Evolutionary conservation across 2,888 invertebrate genomes (phyloP).

Genomic region (Epistrophella euchroma): DNA sequence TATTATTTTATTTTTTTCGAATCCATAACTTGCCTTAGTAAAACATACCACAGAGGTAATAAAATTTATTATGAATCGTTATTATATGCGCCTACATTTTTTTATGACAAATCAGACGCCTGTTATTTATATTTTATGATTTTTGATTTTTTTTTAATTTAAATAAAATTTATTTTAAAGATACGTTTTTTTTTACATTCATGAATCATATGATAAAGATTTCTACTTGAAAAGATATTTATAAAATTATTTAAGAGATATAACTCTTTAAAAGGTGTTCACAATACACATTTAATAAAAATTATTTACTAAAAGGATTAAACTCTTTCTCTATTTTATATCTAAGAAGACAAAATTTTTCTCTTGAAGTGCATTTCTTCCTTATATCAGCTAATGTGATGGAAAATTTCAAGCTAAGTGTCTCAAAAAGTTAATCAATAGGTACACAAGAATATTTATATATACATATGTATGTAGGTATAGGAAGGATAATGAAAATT

Average conservation of each 20-base stretch:
- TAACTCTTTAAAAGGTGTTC: constrained; percentile 10
- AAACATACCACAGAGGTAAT: neutral
- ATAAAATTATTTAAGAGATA: neutral
- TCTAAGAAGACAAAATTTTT: too few relatives aligned
- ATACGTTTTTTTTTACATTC: neutral
- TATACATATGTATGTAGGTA: too few relatives aligned
- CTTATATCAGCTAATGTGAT: constrained; percentile 10
- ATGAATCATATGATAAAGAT: neutral
- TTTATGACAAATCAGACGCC: neutral
- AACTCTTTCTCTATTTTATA: neutral
- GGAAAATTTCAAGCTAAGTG: constrained; percentile 20
- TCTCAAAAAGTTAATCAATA: constrained; percentile 27
- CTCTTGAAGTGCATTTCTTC: neutral
- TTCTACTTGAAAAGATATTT: neutral
- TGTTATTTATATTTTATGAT: neutral
- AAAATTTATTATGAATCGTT: neutral
- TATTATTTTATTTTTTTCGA: neutral
- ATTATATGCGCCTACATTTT: neutral
- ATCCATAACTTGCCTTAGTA: neutral
- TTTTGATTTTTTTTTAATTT: neutral
- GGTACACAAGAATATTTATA: neutral
- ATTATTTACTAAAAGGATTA: neutral
- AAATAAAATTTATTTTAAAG: neutral
- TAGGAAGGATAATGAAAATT: constrained; percentile 27
- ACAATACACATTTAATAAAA: neutral